phyloP scores from a whole-genome alignment of 2,888 invertebrate species.

The Aphodius granarius region DNA sequence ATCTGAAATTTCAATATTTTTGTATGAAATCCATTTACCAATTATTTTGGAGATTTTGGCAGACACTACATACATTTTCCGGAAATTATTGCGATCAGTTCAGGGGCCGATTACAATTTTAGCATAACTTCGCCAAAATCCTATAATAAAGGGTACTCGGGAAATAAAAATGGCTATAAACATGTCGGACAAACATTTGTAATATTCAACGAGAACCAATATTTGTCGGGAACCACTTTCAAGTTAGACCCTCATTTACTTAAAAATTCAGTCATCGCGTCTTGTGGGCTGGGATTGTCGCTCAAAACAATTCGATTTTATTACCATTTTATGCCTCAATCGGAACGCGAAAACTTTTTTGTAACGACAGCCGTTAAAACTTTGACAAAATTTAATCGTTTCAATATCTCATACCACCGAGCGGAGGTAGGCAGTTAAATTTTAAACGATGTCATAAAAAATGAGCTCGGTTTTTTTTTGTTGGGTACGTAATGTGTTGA shows the following conservation, averaged over 20 bases:
- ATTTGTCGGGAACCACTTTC: background rate
- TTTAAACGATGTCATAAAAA: background rate
- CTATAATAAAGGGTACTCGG: too few relatives aligned
- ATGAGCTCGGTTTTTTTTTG: background rate
- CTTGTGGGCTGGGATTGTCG: background rate
- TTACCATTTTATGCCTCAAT: background rate
- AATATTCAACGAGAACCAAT: background rate
- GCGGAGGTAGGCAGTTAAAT: conserved; percentile 4
- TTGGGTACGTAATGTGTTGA: background rate
- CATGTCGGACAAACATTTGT: background rate
- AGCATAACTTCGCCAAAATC: too few relatives aligned
- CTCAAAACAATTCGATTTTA: background rate
- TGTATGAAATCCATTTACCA: too few relatives aligned
- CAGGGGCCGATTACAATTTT: too few relatives aligned
- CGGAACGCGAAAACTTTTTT: background rate
- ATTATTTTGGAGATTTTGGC: too few relatives aligned
- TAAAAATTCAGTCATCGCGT: background rate
- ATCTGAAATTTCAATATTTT: too few relatives aligned
- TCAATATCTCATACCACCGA: conserved; percentile 15
- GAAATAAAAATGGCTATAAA: background rate
- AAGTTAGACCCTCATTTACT: background rate
- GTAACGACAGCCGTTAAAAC: background rate
- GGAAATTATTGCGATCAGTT: too few relatives aligned
- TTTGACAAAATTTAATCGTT: conserved; percentile 18
- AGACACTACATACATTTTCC: too few relatives aligned